Conservation (phyloP, 2,888 invertebrate genomes). For the Dasysyrphus albostriatus region DNA sequence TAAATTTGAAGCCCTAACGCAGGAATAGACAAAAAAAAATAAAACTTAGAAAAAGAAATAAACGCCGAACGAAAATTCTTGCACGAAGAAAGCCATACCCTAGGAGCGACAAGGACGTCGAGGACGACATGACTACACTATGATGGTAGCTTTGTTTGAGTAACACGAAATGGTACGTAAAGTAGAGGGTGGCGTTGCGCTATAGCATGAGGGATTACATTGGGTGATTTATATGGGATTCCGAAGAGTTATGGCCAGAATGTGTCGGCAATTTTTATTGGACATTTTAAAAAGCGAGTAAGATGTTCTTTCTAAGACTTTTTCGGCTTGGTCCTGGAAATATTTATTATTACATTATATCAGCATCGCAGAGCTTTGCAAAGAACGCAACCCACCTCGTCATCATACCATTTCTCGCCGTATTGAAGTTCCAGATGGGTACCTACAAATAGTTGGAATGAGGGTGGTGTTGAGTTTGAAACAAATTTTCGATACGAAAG, state of each 20-base stretch:
- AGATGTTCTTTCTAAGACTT: conserved; percentile 81
- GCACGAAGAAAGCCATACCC: conserved; percentile 65
- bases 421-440: conserved; percentile 45
- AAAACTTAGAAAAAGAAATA: conserved; percentile 2
- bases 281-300: conserved; percentile 84
- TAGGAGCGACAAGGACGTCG: conserved; percentile 53
- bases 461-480: not conserved
- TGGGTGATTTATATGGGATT: conserved; percentile 84
- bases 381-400: conserved; percentile 47
- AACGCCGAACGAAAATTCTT: conserved; percentile 55
- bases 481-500: not conserved
- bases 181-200: conserved; percentile 79
- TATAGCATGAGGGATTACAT: conserved; percentile 84
- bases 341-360: conserved; percentile 75
- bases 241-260: conserved; percentile 84
- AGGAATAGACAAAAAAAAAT: conserved; percentile 53
- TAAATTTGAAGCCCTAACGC: conserved; percentile 55
- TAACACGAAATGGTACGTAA: conserved; percentile 71
- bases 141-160: conserved; percentile 53
- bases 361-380: conserved; percentile 64
- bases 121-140: conserved; percentile 58
- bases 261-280: conserved; percentile 85
- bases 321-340: conserved; percentile 77
- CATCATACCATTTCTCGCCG: not conserved
- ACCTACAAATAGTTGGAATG: not conserved